phyloP scores from a whole-genome alignment of 1,140 invertebrate species.

The Cherax quadricarinatus region DNA sequence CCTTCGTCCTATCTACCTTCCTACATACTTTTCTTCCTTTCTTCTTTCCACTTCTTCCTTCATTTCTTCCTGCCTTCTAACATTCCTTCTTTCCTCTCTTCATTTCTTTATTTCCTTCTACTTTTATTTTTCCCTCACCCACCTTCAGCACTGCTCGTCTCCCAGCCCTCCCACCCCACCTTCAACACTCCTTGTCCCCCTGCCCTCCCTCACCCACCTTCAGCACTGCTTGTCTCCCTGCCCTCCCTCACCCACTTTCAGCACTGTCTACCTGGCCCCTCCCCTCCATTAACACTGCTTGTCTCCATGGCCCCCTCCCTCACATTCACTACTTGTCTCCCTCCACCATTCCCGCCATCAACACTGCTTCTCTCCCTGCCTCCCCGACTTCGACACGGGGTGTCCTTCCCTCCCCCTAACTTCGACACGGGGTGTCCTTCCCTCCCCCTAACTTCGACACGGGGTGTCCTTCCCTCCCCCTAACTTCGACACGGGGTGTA shows the following conservation, averaged over 20 bases:
- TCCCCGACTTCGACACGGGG: too few relatives aligned
- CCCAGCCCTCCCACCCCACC: not conserved
- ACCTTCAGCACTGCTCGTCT: not conserved
- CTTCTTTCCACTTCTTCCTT: not conserved
- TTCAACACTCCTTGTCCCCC: not conserved
- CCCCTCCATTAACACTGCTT: too few relatives aligned
- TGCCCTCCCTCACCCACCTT: not conserved
- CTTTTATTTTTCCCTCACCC: not conserved
- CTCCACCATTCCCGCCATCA: too few relatives aligned
- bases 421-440: too few relatives aligned
- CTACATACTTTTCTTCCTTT: not conserved
- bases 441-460: too few relatives aligned
- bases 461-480: too few relatives aligned
- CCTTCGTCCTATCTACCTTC: slow-evolving; percentile 9
- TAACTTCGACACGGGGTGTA: too few relatives aligned
- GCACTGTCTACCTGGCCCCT: not conserved
- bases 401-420: too few relatives aligned
- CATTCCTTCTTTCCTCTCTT: not conserved
- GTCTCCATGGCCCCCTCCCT: too few relatives aligned
- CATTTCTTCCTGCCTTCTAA: not conserved
- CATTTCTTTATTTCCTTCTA: not conserved
- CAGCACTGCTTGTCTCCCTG: not conserved
- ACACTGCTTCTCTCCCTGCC: too few relatives aligned
- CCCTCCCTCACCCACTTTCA: not conserved
- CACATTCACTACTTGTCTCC: too few relatives aligned